These are phyloP conservation scores for Hippocampus zosterae DNA, from an alignment of 2,113 vertebrate genomes.

Conservation along the genomic window DNA sequence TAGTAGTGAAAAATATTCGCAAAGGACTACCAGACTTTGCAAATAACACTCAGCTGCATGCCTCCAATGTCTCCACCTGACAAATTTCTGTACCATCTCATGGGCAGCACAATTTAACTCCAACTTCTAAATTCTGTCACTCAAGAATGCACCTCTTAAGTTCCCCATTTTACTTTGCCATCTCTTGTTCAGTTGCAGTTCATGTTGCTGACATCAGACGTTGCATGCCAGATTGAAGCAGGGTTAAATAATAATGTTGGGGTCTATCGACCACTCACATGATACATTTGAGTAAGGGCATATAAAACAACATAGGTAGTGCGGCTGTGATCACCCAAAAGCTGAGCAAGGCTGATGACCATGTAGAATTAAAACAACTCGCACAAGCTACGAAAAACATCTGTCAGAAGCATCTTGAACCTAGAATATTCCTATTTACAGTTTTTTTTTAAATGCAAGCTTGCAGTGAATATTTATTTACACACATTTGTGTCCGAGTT, in stretches of 20 bases:
- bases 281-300: background rate
- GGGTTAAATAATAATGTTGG: background rate
- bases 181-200: background rate
- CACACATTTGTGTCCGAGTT: conserved; percentile 35
- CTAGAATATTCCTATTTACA: background rate
- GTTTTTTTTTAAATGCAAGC: conserved; percentile 45
- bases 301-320: background rate
- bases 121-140: background rate
- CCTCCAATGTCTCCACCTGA: background rate
- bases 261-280: background rate
- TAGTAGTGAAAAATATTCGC: background rate
- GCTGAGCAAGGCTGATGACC: background rate
- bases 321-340: background rate
- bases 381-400: background rate
- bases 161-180: background rate
- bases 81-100: background rate
- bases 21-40: background rate
- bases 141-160: background rate
- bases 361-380: background rate
- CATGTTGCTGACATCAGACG: background rate
- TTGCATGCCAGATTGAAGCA: background rate
- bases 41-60: background rate
- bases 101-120: background rate
- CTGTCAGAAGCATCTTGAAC: conserved; percentile 47
- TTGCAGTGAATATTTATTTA: conserved; percentile 39